Evolutionary conservation across 1,140 invertebrate species (phyloP).

Genomic region (Drosophila azteca): DNA sequence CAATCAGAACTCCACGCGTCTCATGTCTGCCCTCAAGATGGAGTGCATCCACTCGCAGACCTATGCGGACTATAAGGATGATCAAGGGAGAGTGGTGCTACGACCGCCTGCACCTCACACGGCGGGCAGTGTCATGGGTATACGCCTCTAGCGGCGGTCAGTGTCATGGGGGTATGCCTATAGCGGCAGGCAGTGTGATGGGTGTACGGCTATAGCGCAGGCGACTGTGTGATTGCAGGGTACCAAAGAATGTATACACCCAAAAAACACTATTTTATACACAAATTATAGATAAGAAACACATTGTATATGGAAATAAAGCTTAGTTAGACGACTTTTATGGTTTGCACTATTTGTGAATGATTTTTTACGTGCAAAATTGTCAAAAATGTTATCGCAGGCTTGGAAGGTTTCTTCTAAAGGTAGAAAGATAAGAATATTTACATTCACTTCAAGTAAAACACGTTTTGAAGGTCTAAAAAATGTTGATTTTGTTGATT

Average conservation of each 20-base stretch:
- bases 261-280: not conserved
- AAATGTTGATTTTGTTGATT: too few relatives aligned
- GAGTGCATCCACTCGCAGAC: constrained; percentile 30
- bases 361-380: too few relatives aligned
- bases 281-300: not conserved
- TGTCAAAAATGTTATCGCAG: too few relatives aligned
- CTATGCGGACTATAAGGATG: constrained; percentile 61
- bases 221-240: not conserved
- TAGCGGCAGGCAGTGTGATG: not conserved
- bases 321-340: too few relatives aligned
- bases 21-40: constrained; percentile 47
- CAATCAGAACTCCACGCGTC: constrained; percentile 37
- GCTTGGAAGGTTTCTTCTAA: too few relatives aligned
- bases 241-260: constrained; percentile 15
- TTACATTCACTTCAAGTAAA: too few relatives aligned
- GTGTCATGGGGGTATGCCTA: too few relatives aligned
- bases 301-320: not conserved
- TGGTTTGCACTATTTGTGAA: too few relatives aligned
- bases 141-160: constrained; percentile 57
- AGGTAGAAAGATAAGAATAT: too few relatives aligned
- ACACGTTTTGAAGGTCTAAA: rapidly evolving
- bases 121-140: constrained; percentile 46
- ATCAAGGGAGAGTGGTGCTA: constrained; percentile 41
- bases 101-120: constrained; percentile 49
- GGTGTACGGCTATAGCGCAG: too few relatives aligned